These are phyloP conservation scores for Melanerpes formicivorus DNA, from an alignment of 2,113 vertebrate species.

Conservation along the genomic window DNA sequence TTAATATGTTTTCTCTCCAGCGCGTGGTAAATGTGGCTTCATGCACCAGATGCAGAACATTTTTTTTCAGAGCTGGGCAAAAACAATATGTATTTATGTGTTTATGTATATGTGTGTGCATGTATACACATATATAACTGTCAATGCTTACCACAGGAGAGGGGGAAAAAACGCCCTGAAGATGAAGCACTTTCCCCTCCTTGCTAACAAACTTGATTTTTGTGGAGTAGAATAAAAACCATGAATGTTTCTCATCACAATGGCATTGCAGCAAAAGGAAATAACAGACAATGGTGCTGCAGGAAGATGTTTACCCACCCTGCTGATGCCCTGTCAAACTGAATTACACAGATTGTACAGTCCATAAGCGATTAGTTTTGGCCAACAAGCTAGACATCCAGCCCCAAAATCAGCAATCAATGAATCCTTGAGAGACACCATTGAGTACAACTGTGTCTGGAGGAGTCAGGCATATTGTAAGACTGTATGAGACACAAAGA, in stretches of 20 bases:
- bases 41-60: conserved; percentile 28
- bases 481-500: neutral
- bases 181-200: neutral
- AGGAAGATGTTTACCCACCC: neutral
- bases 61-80: conserved; percentile 35
- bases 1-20: conserved; percentile 64
- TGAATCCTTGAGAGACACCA: neutral
- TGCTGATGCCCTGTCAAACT: neutral
- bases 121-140: neutral
- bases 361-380: neutral
- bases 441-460: neutral
- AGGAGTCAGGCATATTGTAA: neutral
- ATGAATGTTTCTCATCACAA: neutral
- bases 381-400: neutral
- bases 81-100: neutral
- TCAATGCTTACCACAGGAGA: neutral
- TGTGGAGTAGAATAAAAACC: neutral
- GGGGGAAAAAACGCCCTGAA: neutral
- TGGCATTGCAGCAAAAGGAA: neutral
- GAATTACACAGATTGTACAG: neutral
- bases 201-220: neutral
- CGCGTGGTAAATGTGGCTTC: conserved; percentile 44
- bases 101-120: neutral
- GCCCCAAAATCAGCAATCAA: neutral
- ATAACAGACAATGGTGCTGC: too few species aligned